These are phyloP conservation scores for Cichlasoma orientale DNA, from an alignment of 2,797 vertebrate genomes.

Conservation along the genomic window DNA sequence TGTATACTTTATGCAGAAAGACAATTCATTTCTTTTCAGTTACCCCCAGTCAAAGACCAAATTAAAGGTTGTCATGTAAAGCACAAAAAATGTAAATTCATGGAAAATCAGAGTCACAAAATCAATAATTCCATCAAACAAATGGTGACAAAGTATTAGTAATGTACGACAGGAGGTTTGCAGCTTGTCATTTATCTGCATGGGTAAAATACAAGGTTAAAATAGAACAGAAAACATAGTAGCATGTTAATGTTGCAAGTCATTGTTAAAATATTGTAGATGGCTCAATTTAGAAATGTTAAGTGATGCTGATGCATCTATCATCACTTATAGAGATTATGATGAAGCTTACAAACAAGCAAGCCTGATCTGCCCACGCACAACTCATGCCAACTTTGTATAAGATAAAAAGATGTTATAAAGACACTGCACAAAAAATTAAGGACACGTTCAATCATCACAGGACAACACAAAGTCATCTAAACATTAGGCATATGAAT, in stretches of 20 bases:
- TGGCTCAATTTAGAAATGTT: neutral
- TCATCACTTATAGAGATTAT: neutral
- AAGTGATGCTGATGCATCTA: neutral
- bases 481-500: no score
- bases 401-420: neutral
- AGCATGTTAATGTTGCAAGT: neutral
- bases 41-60: neutral
- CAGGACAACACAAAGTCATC: no score
- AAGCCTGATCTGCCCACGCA: neutral
- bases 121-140: neutral
- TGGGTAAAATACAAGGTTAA: neutral
- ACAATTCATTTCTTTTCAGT: neutral
- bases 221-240: neutral
- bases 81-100: neutral
- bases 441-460: no score
- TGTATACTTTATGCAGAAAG: neutral
- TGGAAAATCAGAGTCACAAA: neutral
- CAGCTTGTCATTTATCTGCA: neutral
- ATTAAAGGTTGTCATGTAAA: neutral
- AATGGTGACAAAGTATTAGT: neutral
- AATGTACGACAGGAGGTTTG: neutral
- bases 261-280: neutral
- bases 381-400: slow-evolving; percentile 9
- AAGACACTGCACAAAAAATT: no score
- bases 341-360: neutral